Base-by-base conservation (phyloP, 2,888 invertebrate genomes). In the Cylindroiulus punctatus region DNA sequence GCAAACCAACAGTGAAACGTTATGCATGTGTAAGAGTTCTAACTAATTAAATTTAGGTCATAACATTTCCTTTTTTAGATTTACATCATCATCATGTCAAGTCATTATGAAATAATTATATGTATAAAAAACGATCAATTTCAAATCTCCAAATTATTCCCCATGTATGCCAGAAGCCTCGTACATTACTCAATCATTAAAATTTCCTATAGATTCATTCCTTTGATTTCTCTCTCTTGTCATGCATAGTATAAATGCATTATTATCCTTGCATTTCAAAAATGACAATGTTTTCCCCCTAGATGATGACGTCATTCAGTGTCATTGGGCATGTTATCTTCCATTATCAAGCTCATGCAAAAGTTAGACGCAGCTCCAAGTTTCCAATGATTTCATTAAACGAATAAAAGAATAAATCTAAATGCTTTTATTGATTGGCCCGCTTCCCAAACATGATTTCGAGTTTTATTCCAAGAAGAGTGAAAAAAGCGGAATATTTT, bases 321-420 rank as follows among this genome's bases (percentile, higher is more conserved):
- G 76, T 30, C 76, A 14, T 14, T 26, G 65, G 12, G 65, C 7
- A 57, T 22, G 30, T 76, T 76, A 30, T 30, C 76, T 30, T 30
- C 76, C 76, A 76, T 76, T 76, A 76, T 76, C 76, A 14, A 76
- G 76, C 76, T 30, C 26, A 76, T 76, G 76, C 14, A 65, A 65
- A 30, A 30, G 30, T 76, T 76, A 12, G 76, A 30, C 76, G 76
- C 14, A 3, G 76, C 30, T 22, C 26, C 0, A 76, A 76, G 30
- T 22, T 76, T 76, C 30, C 30, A 76, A 22, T 26, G 26, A 76
- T 76, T 76, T 76, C 76, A 26, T 76, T 76, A 76, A 26, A 30
- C 14, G 76, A 76, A 76, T 76, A 76, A 65, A 65, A 10, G 65
- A 65, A 22, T 65, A 36, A 65, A 76, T 76, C 26, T 12, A 76